Evolutionary conservation across 1,140 invertebrate genomes (phyloP), one percentile per base, ranked within the genome.

Genomic region (Eciton burchellii): DNA sequence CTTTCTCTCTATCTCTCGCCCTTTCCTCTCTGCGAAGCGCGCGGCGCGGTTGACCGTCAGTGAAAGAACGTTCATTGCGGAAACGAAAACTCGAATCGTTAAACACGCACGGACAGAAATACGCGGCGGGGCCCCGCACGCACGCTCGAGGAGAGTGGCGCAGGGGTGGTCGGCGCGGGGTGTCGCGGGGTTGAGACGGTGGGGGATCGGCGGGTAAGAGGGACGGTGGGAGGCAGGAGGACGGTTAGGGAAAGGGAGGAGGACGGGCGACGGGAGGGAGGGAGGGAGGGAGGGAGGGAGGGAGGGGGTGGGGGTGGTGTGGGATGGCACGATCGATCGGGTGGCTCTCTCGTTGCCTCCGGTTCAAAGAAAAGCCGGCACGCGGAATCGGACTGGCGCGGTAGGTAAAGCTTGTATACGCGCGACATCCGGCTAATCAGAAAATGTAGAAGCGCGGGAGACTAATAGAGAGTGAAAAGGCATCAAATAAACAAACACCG

Each of bases 401-500:
- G 81, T 88, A 86, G 87, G 87, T 89, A 88, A 89, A 90, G 87
- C 88, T 91, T 77, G 88, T 90, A 89, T 91, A 90, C 87, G 90
- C 89, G 92, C 91, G 92, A 94, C 93, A 94, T 92, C 92, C 89
- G 88, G 91, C 92, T 94, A 94, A 94, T 94, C 93, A 94, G 93
- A 94, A 94, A 94, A 93, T 94, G 92, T 94, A 92, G 92, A 88
- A 92, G 89, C 87, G 90, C 90, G 89, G 89, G 91, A 92, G 92
- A 93, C 92, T 94, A 93, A 94, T 94, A 94, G 92, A 93, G 93
- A 94, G 93, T 93, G 93, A 93, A 94, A 93, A 94, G 93, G 93
- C 91, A 94, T 94, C 92, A 91, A 93, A 94, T 93, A 94, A 94
- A 94, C 93, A 93, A 93, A 93, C 92, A 93, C 90, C 84, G 88